These are phyloP conservation scores for Pseudachorutes palmiensis DNA, from an alignment of 1,140 invertebrate genomes.

Conservation along the genomic window DNA sequence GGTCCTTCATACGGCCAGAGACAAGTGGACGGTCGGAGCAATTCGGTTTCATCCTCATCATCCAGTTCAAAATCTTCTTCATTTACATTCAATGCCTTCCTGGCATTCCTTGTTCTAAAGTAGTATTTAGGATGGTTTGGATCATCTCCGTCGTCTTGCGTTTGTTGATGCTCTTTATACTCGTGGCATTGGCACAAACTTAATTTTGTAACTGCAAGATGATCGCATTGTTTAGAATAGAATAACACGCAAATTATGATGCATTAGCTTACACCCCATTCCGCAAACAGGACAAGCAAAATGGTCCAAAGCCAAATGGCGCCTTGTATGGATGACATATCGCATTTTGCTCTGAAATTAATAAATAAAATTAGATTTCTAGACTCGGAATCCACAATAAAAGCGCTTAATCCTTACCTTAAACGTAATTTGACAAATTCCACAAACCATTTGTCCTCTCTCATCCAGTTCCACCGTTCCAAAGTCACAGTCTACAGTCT, in stretches of 20 bases:
- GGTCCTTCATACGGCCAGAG: constrained; percentile 1
- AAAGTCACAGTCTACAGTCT: not conserved
- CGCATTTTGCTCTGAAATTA: constrained; percentile 8
- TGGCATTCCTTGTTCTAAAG: constrained; percentile 1
- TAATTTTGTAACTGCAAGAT: not conserved
- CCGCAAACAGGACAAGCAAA: constrained; percentile 21
- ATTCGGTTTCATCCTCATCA: too few species aligned
- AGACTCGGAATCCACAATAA: not conserved
- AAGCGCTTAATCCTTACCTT: not conserved
- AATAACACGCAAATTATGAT: not conserved
- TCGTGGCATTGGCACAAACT: constrained; percentile 6
- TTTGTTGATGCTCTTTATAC: constrained; percentile 6
- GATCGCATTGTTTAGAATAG: not conserved
- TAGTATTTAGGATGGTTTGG: not conserved
- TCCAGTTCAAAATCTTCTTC: not conserved
- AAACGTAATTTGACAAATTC: not conserved
- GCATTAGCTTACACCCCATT: constrained; percentile 17
- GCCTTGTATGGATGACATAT: constrained; percentile 7
- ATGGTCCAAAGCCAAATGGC: constrained; percentile 17
- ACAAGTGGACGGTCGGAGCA: not conserved
- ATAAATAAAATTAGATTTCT: not conserved
- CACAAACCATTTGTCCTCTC: constrained; percentile 6
- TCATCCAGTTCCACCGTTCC: not conserved
- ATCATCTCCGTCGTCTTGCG: not conserved
- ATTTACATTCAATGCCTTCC: not conserved